Evolutionary conservation across 2,888 invertebrate species (phyloP).

Genomic region (Chymomyza amoena): DNA sequence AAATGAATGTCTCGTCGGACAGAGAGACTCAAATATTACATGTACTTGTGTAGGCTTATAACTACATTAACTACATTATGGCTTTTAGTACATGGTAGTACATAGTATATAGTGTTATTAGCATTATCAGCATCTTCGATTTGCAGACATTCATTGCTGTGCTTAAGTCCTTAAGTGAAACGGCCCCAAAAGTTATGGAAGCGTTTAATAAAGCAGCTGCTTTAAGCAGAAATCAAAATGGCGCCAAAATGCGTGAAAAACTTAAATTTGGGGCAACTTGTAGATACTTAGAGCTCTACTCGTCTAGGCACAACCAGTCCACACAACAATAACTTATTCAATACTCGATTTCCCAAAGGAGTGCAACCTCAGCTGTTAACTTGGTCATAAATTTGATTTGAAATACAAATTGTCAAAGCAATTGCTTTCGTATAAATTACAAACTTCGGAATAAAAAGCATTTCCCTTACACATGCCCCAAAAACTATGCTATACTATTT

Average conservation of each 20-base stretch:
- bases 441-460: no score
- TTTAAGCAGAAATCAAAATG: neutral
- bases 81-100: neutral
- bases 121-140: neutral
- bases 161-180: neutral
- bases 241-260: neutral
- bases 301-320: no score
- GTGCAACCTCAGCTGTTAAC: neutral
- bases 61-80: neutral
- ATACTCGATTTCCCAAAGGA: neutral
- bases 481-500: constrained; percentile 39
- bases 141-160: neutral
- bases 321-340: neutral
- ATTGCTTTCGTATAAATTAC: neutral
- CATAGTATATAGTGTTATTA: neutral
- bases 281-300: no score
- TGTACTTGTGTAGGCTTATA: neutral
- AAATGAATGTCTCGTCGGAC: no score
- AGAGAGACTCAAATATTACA: neutral
- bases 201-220: neutral
- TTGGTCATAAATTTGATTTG: neutral
- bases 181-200: neutral
- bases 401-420: neutral
- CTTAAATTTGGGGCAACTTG: neutral
- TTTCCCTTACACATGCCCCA: neutral